Evolutionary conservation across 2,888 invertebrate genomes (phyloP).

Genomic region (Sphaeridia pumilis): DNA sequence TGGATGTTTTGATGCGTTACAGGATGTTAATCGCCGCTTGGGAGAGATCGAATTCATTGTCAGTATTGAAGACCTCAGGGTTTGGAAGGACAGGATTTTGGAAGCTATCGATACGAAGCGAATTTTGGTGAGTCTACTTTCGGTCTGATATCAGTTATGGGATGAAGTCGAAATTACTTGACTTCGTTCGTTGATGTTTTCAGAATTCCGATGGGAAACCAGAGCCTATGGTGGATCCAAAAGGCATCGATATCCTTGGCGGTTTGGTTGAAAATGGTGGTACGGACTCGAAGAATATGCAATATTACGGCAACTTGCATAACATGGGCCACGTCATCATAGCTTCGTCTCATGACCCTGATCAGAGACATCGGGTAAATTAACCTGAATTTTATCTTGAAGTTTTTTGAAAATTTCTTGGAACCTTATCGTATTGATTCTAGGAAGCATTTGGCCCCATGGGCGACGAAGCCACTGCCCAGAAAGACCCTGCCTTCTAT

Average conservation of each 20-base stretch:
- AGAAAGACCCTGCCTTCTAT: constrained; percentile 78
- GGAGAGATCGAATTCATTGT: constrained; percentile 1
- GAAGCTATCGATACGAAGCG: constrained; percentile 53
- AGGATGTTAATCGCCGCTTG: no score
- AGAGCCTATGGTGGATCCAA: no score
- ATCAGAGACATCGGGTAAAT: constrained; percentile 56
- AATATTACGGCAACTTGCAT: constrained; percentile 48
- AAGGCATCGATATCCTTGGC: constrained; percentile 71
- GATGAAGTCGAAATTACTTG: neutral
- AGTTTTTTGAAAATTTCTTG: neutral
- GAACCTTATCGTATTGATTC: neutral
- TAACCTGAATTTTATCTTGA: neutral
- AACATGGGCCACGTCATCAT: constrained; percentile 70
- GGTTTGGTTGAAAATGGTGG: constrained; percentile 62
- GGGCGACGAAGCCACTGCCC: constrained; percentile 71
- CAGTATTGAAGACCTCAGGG: constrained; percentile 51
- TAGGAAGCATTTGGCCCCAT: constrained; percentile 70
- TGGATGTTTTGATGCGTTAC: neutral
- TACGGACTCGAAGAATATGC: constrained; percentile 42
- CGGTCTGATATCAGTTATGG: no score
- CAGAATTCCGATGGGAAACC: no score
- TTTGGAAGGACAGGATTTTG: constrained; percentile 62
- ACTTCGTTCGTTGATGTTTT: no score
- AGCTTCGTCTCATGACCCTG: constrained; percentile 67
- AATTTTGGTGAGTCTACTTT: neutral